Evolutionary conservation across 2,113 vertebrate genomes (phyloP), one percentile per base, ranked within the genome.

Genomic region (Alectura lathami): DNA sequence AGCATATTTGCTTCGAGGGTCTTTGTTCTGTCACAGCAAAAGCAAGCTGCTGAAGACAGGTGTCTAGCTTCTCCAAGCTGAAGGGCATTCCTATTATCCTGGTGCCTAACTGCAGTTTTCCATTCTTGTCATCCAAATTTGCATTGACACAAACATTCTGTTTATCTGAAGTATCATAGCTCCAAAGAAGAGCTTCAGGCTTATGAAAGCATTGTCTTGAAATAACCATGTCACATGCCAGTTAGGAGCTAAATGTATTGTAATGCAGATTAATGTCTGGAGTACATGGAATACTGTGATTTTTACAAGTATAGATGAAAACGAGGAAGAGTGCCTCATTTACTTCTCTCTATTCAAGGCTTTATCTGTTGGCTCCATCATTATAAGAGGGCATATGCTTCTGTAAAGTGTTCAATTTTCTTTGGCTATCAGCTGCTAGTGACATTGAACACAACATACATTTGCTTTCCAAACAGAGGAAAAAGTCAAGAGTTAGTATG

Each of bases 281-380:
- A 23, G 30, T 0, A 0, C 2, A 2, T 47, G 68, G 48, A 60
- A 60, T 43, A 48, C 0, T 51, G 30, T 27, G 27, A 60, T 59
- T 83, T 86, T 62, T 57, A 43, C 26, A 64, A 45, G 9, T 73
- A n/a, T 62, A 74, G 34, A 50, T 21, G 60, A 73, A 91, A 96
- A 64, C 14, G 51, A 62, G 11, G 2, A 6, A 82, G n/a, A 57
- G 57, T 75, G 29, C 34, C 53, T 72, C 17, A 63, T 68, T 82
- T 84, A 13, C 29, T 17, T 67, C 32, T 59, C 24, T 70, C 7
- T 16, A 9, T 81, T 57, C 73, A 74, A 74, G 45, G 10, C 13
- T 88, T 63, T 93, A 29, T 80, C 60, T 56, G 38, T 50, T 86
- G 54, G 4, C 17, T 77, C 63, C 0, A 0, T 69, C 50, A 53